A percentile compares a stretch with the other conserved stretches of the same genome.
Evolutionary conservation across 2,797 vertebrate genomes (phyloP).

Genomic region (Gymnoscopelus braueri): DNA sequence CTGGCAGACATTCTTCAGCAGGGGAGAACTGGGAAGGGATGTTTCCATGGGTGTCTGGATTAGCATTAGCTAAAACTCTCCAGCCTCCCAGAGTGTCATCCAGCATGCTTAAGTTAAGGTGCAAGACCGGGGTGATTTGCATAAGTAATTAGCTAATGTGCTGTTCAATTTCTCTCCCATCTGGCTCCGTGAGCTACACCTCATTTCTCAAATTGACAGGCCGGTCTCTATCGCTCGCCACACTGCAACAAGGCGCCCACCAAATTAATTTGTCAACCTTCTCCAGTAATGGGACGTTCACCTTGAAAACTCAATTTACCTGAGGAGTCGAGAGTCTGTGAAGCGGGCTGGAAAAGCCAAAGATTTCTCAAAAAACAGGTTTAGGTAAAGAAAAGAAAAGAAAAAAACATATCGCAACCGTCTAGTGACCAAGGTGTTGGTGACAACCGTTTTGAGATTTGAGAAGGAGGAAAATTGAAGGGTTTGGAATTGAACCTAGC

Average conservation of each 20-base stretch:
- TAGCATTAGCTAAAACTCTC: conserved; percentile 79
- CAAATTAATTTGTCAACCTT: conserved; percentile 87
- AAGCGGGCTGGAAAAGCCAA: conserved; percentile 15
- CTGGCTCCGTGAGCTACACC: conserved; percentile 77
- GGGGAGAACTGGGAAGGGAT: not conserved
- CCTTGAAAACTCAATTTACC: conserved; percentile 88
- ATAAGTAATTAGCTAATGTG: conserved; percentile 87
- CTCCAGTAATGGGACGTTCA: conserved; percentile 84
- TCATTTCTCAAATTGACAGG: conserved; percentile 87
- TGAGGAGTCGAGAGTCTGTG: conserved; percentile 60
- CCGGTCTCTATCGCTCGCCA: conserved; percentile 81
- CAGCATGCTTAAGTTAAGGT: conserved; percentile 80
- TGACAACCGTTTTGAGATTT: conserved; percentile 47
- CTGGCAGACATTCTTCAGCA: conserved; percentile 21
- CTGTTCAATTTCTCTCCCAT: conserved; percentile 83
- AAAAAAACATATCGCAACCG: conserved; percentile 5
- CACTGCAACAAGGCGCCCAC: conserved; percentile 80
- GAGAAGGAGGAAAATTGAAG: conserved; percentile 6
- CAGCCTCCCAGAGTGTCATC: conserved; percentile 73
- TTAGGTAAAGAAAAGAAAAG: conserved; percentile 24
- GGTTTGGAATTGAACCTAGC: not conserved
- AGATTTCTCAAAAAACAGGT: conserved; percentile 46
- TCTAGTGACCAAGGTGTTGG: conserved; percentile 10
- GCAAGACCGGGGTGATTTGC: conserved; percentile 79
- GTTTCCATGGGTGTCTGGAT: conserved; percentile 52